These are phyloP conservation scores for Chionoecetes opilio DNA, from an alignment of 1,140 invertebrate species.

Conservation along the genomic window DNA sequence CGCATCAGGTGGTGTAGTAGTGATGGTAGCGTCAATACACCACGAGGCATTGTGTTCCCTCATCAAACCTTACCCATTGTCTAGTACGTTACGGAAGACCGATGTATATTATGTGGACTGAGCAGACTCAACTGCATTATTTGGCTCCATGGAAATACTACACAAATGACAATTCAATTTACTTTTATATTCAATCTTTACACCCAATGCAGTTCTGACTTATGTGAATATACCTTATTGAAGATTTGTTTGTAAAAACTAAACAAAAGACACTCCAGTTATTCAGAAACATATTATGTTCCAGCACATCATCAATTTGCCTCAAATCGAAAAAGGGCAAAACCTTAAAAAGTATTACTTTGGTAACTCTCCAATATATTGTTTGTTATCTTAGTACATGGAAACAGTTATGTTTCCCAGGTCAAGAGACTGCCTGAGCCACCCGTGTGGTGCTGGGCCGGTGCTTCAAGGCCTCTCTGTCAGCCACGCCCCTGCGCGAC, in stretches of 20 bases:
- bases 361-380: too few relatives aligned
- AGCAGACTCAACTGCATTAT: not conserved
- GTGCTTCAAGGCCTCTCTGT: not conserved
- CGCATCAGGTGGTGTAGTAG: not conserved
- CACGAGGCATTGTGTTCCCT: not conserved
- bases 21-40: not conserved
- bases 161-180: not conserved
- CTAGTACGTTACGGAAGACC: not conserved
- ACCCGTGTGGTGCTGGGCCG: not conserved
- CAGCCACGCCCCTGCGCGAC: too few relatives aligned
- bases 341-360: too few relatives aligned
- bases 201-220: too few relatives aligned
- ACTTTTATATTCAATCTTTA: not conserved
- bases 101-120: not conserved
- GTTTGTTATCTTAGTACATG: not conserved
- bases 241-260: too few relatives aligned
- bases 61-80: not conserved
- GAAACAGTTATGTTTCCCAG: not conserved
- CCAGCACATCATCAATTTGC: too few relatives aligned
- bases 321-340: too few relatives aligned
- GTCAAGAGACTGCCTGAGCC: not conserved
- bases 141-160: not conserved
- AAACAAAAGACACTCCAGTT: too few relatives aligned
- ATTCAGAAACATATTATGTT: too few relatives aligned
- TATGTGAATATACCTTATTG: too few relatives aligned